These are phyloP conservation scores for Eurystomus glaucurus DNA, from an alignment of 2,797 vertebrate genomes.

Conservation along the genomic window DNA sequence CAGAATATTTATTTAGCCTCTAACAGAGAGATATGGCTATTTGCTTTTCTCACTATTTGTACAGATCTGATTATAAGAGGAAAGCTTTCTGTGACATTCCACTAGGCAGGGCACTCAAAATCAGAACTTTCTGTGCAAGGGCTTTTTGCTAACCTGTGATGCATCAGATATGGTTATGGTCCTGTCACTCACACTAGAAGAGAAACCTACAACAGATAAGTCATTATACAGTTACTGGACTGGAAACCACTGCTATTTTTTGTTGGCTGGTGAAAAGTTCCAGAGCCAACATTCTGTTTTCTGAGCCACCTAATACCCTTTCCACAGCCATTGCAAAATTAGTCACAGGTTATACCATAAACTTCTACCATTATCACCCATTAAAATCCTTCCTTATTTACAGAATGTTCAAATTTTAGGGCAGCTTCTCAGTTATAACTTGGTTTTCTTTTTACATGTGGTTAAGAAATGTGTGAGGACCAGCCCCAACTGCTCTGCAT, in stretches of 20 bases:
- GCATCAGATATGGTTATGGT: not conserved
- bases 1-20: not conserved
- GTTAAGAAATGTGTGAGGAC: not conserved
- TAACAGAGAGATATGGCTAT: not conserved
- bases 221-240: not conserved
- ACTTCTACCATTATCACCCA: conserved; percentile 49
- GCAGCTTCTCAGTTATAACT: not conserved
- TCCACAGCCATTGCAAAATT: not conserved
- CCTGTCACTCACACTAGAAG: not conserved
- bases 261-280: conserved; percentile 6
- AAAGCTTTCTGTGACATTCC: not conserved
- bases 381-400: conserved; percentile 66
- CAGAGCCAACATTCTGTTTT: not conserved
- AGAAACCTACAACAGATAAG: not conserved
- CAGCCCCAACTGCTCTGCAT: not conserved
- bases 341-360: not conserved
- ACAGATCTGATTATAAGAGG: not conserved
- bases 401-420: conserved; percentile 59
- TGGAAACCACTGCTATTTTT: not conserved
- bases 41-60: not conserved
- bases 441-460: conserved; percentile 5
- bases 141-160: not conserved
- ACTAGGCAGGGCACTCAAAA: not conserved
- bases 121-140: not conserved
- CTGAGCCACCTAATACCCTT: not conserved